phyloP scores from a whole-genome alignment of 1,140 invertebrate species.

The Heliconius hewitsoni region DNA sequence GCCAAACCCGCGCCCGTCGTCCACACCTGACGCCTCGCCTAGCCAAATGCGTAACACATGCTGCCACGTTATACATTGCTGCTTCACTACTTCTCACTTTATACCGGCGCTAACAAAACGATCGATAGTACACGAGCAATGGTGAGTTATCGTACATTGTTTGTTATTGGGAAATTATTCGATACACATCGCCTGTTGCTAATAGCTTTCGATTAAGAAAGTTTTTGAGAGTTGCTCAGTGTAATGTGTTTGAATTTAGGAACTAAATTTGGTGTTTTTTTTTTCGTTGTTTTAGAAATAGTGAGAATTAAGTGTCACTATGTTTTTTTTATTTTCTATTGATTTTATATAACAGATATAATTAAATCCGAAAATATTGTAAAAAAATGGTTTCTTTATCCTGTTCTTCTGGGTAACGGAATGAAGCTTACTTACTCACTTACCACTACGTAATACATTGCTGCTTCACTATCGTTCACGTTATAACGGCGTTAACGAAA shows the following conservation, averaged over 20 bases:
- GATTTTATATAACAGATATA: too few relatives aligned
- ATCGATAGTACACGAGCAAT: conserved; percentile 7
- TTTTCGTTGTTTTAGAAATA: neutral
- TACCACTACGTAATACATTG: conserved; percentile 47
- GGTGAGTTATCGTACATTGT: conserved; percentile 15
- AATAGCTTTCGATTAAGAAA: conserved; percentile 22
- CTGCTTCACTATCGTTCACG: conserved; percentile 26
- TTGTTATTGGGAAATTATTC: conserved; percentile 23
- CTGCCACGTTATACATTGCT: conserved; percentile 49
- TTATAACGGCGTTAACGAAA: conserved; percentile 7
- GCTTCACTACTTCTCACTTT: conserved; percentile 24
- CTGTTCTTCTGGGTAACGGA: too few relatives aligned
- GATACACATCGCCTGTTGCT: conserved; percentile 30
- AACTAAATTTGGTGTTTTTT: neutral
- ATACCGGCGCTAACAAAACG: conserved; percentile 7
- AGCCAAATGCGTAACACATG: conserved; percentile 36
- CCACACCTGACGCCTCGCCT: conserved; percentile 64
- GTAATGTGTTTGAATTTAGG: neutral
- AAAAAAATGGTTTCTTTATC: too few relatives aligned
- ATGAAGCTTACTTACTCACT: conserved; percentile 5
- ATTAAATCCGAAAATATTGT: too few relatives aligned
- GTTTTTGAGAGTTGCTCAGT: conserved; percentile 17
- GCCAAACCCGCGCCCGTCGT: conserved; percentile 65
- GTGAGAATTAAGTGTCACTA: too few relatives aligned
- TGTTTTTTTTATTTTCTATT: too few relatives aligned